Percentiles rank a stretch among this genome's conserved stretches.
phyloP scores from a whole-genome alignment of 2,113 vertebrate species.

The Holacanthus passer region DNA sequence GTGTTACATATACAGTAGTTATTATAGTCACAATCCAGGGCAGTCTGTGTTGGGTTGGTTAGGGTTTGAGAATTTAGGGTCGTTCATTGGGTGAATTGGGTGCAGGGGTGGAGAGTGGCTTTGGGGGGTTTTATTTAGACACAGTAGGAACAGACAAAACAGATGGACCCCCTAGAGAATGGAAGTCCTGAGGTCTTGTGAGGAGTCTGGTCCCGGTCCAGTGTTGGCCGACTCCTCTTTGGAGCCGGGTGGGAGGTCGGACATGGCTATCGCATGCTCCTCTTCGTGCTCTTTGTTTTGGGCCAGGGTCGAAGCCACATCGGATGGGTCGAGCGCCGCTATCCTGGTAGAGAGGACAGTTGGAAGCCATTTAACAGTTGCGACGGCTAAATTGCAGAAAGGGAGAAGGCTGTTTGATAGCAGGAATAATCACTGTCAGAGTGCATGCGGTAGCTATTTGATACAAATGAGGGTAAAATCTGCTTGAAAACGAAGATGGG shows the following conservation, averaged over 20 bases:
- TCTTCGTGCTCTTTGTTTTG: slow-evolving; percentile 55
- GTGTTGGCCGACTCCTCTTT: slow-evolving; percentile 40
- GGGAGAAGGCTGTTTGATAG: background rate
- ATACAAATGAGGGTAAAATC: slow-evolving; percentile 8
- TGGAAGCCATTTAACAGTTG: slow-evolving; percentile 12
- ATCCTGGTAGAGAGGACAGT: slow-evolving; percentile 65
- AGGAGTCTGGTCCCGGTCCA: slow-evolving; percentile 57
- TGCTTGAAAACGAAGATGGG: slow-evolving; percentile 23
- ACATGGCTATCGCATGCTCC: slow-evolving; percentile 65
- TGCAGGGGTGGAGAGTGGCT: slow-evolving; percentile 34
- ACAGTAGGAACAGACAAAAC: slow-evolving; percentile 23
- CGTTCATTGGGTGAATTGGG: slow-evolving; percentile 5
- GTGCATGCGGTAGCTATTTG: background rate
- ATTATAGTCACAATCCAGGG: slow-evolving; percentile 33
- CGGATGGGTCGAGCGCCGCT: slow-evolving; percentile 48
- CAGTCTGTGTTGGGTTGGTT: slow-evolving; percentile 26
- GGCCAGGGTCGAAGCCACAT: slow-evolving; percentile 56
- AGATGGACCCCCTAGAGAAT: slow-evolving; percentile 54
- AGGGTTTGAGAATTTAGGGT: slow-evolving; percentile 1
- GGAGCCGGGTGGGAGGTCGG: slow-evolving; percentile 52
- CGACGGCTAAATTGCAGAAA: background rate
- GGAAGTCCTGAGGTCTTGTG: slow-evolving; percentile 72
- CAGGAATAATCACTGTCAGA: background rate
- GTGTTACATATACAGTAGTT: slow-evolving; percentile 41
- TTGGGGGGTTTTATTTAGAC: slow-evolving; percentile 18